Evolutionary conservation across 64 coral and sea anemone species (phyloP).

Genomic region (Astreopora myriophthalma): DNA sequence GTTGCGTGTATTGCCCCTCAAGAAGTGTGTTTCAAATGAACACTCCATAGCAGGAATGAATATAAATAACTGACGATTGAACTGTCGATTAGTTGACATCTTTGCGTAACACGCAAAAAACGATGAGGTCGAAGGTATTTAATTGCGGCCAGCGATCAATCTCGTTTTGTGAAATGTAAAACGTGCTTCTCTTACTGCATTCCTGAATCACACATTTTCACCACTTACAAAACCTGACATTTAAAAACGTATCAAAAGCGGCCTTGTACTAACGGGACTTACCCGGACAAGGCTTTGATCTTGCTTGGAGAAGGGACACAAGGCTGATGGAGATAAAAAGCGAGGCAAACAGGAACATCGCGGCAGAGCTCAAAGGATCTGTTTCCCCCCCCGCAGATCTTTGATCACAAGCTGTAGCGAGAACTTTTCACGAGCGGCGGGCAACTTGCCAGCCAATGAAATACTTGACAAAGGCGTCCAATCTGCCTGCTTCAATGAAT

Average conservation of each 20-base stretch:
- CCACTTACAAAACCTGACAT: background rate
- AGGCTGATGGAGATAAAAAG: background rate
- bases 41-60: background rate
- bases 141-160: background rate
- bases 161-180: background rate
- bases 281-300: background rate
- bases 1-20: background rate
- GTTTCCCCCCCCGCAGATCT: background rate
- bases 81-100: background rate
- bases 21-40: constrained; percentile 16
- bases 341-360: background rate
- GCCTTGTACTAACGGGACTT: background rate
- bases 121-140: no score
- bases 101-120: background rate
- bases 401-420: background rate
- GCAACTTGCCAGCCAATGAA: background rate
- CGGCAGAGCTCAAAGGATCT: background rate
- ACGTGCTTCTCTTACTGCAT: background rate
- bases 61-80: background rate
- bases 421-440: background rate
- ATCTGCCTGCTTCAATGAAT: constrained; percentile 13
- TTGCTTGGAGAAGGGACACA: background rate
- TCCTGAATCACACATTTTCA: constrained; percentile 37
- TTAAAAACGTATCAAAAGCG: background rate
- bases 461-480: background rate